Base-by-base conservation (phyloP, 2,797 vertebrate species). In the Thamnophis elegans region DNA sequence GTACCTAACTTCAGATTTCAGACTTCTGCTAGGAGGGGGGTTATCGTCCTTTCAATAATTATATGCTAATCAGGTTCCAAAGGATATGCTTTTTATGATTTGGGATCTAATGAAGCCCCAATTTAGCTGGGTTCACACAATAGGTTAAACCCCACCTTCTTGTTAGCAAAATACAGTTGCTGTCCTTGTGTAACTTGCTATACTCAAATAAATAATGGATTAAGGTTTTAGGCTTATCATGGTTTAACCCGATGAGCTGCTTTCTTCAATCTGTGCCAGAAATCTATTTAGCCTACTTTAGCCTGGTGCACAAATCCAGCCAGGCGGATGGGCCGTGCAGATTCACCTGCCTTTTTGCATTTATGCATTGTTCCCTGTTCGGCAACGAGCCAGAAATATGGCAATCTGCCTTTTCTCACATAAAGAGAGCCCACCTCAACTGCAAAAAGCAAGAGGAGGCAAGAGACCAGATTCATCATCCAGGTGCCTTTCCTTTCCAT, bases 1-100 rank as follows among this genome's bases (percentile, higher is more conserved):
- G 73, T 92, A 92, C 91, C 11, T 93, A 95, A 95, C 95, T 96
- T 87, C 95, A 86, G 51, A 56, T 87, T 94, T 93, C 90, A 96
- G 95, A 22, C 16, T 42, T 78, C 2, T 78, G 3, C 9, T 42
- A 92, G n/a, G 5, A 51, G 62, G 93, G 28, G 89, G 18, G 2
- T n/a, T 28, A 26, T 42, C 28, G 5, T 90, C 8, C 87, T 95
- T 93, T 4, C 59, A 3, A 93, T 89, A 93, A 93, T 91, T 28
- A 85, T 55, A 58, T 32, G 95, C 32, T 73, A 73, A 36, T 3
- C 18, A 56, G 58, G 6, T 95, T 96, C 94, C 92, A 92, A 16
- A 93, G 92, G 87, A 36, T 26, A 60, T 88, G 91, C 92, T 95
- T 92, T 58, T 95, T 94, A 92, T 94, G 92, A 93, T 94, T 62